Base-by-base conservation (phyloP, 2,888 invertebrate species). In the Ptilodon capucinus region DNA sequence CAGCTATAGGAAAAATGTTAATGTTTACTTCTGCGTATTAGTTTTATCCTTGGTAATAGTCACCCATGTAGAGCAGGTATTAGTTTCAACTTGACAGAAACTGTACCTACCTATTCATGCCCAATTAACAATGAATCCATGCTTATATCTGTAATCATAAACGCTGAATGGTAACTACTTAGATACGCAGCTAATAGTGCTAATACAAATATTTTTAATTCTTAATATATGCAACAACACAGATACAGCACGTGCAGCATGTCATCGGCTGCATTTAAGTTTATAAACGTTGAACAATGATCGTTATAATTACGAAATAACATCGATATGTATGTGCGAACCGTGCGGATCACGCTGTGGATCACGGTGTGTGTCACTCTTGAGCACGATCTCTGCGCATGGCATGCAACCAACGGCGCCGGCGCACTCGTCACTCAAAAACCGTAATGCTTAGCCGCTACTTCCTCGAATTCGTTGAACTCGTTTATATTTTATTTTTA, bases 401-500 rank as follows among this genome's bases (percentile, higher is more conserved):
- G 32, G 14, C 14, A 14, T 28, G 2, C 11, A 8, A 8, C 46
- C 44, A 40, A 23, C 13, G 42, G 34, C 39, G 35, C 42, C 18
- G 23, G 43, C 18, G 40, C 40, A 30, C 38, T 41, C 64, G 66
- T 63, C 64, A 57, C 51, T 55, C 60, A 45, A 63, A 74, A 79
- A 76, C 79, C 65, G 73, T 71, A 76, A 64, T 60, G 61, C 61
- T 60, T 60, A 72, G 59, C 79, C 76, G 79, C 68, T 79, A 74
- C 72, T 82, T 80, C 79, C 66, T 60, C 69, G 75, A 79, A 81
- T 59, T 64, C 59, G 49, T 54, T 65, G 65, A 61, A 71, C 73
- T 71, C 69, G 68, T 75, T 75, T 75, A 57, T 60, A 68, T 60
- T 69, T 68, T n/a, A 51, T 65, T 75, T 78, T 76, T 75, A 74